phyloP scores from a whole-genome alignment of 2,888 invertebrate genomes.

The Drosophila longiperda region DNA sequence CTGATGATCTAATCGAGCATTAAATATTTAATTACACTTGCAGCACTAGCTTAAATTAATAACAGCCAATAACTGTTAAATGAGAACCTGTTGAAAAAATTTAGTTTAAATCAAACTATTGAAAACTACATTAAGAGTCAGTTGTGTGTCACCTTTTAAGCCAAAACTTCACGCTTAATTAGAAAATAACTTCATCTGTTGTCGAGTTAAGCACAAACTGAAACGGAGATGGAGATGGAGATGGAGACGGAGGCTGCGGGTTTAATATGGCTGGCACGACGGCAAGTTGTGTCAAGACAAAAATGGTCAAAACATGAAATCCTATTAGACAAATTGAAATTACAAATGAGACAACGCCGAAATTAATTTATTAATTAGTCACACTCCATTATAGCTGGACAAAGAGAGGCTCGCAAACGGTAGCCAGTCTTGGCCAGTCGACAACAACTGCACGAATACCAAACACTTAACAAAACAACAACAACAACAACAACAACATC shows the following conservation, averaged over 20 bases:
- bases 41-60: constrained; percentile 11
- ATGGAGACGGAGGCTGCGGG: constrained; percentile 5
- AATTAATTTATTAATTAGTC: constrained; percentile 80
- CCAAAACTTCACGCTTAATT: constrained; percentile 74
- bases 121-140: constrained; percentile 39
- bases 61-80: constrained; percentile 8
- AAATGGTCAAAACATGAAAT: constrained; percentile 81
- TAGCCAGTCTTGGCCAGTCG: constrained; percentile 34
- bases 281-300: constrained; percentile 58
- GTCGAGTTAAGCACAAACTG: constrained; percentile 16
- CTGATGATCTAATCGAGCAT: constrained; percentile 3
- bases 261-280: constrained; percentile 31
- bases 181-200: constrained; percentile 68
- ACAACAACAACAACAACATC: constrained; percentile 8
- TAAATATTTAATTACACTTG: constrained; percentile 8
- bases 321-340: constrained; percentile 81
- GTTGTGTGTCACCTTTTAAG: constrained; percentile 53
- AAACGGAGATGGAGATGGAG: constrained; percentile 6
- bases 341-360: constrained; percentile 79
- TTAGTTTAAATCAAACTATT: constrained; percentile 26
- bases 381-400: constrained; percentile 76
- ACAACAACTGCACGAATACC: constrained; percentile 26
- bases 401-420: constrained; percentile 59
- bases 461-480: constrained; percentile 29
- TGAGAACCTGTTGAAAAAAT: constrained; percentile 19